A percentile compares a stretch with the other conserved stretches of the same genome.
Evolutionary conservation across 1,140 invertebrate genomes (phyloP).

Genomic region (Trichogramma pretiosum): DNA sequence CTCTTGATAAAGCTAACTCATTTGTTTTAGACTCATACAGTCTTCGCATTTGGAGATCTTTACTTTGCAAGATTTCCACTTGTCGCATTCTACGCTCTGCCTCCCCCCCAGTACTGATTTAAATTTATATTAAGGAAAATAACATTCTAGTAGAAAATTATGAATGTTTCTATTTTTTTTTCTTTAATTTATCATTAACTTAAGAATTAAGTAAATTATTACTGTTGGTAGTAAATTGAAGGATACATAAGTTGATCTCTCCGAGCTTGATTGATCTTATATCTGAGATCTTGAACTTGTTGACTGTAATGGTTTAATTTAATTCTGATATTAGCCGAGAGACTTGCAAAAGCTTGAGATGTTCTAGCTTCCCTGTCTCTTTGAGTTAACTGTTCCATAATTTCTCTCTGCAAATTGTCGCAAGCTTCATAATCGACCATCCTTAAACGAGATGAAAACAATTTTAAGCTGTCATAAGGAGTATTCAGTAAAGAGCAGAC

Average conservation of each 20-base stretch:
- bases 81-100: conserved; percentile 51
- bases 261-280: conserved; percentile 47
- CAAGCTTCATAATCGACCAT: conserved; percentile 57
- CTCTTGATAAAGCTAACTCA: conserved; percentile 24
- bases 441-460: conserved; percentile 39
- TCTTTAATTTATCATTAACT: not conserved
- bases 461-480: not conserved
- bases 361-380: conserved; percentile 46
- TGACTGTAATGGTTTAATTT: conserved; percentile 53
- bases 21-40: conserved; percentile 44
- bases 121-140: conserved; percentile 28
- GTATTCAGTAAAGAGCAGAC: not conserved
- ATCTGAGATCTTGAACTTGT: conserved; percentile 52
- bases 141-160: conserved; percentile 7
- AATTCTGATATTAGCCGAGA: conserved; percentile 53
- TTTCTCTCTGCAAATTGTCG: conserved; percentile 53
- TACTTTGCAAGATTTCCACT: conserved; percentile 51
- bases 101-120: conserved; percentile 51
- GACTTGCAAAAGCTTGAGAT: conserved; percentile 46
- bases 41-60: conserved; percentile 48
- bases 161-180: conserved; percentile 1
- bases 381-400: conserved; percentile 52
- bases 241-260: conserved; percentile 47
- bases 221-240: conserved; percentile 22
- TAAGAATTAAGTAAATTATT: not conserved